These are phyloP conservation scores for Ormyrus nitidulus DNA, from an alignment of 2,888 invertebrate species.

Conservation along the genomic window DNA sequence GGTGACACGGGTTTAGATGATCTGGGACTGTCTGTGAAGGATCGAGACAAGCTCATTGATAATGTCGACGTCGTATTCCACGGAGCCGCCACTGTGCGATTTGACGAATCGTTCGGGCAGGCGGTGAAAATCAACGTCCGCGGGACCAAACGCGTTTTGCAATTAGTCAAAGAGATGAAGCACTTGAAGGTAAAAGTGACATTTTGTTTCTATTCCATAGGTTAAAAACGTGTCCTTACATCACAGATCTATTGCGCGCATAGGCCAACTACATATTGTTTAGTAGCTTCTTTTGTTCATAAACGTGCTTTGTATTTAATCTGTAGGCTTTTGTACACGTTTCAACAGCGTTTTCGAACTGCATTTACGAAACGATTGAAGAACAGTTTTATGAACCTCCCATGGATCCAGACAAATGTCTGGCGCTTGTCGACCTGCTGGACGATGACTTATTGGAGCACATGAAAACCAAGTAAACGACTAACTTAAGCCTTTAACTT, in stretches of 20 bases:
- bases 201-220: no score
- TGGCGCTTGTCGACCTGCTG: constrained; percentile 66
- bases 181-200: constrained; percentile 78
- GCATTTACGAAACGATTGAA: constrained; percentile 66
- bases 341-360: constrained; percentile 72
- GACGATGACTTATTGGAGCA: constrained; percentile 65
- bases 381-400: constrained; percentile 69
- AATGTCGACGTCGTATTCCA: constrained; percentile 83
- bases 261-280: background rate
- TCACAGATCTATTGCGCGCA: no score
- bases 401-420: constrained; percentile 65
- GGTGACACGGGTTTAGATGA: constrained; percentile 77
- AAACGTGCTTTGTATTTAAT: background rate
- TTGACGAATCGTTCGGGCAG: constrained; percentile 82
- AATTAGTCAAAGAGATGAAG: constrained; percentile 81
- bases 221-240: no score
- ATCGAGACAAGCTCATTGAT: constrained; percentile 75
- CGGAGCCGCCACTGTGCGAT: constrained; percentile 85
- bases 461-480: constrained; percentile 66
- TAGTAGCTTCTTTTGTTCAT: background rate
- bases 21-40: constrained; percentile 76
- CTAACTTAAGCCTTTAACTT: background rate
- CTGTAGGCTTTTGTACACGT: constrained; percentile 70
- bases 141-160: constrained; percentile 81
- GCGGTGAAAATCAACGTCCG: constrained; percentile 84